Conservation (phyloP, 2,888 invertebrate species). For the Pristionchus fissidentatus region DNA sequence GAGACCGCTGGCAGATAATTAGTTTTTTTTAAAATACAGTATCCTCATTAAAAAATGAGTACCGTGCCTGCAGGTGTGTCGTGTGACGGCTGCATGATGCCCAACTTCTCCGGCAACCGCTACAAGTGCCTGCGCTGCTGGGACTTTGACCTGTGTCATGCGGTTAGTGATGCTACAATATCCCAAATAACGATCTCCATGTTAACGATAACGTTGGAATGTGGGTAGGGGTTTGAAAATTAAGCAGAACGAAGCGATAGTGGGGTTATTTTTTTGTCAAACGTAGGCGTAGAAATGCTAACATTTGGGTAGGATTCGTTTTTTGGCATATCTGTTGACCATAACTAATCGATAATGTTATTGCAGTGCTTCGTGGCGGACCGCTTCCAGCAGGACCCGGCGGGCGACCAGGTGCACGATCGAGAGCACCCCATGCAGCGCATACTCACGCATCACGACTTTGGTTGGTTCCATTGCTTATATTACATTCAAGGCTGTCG, state of each 20-base stretch:
- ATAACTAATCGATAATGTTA: not conserved
- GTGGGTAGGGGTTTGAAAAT: not conserved
- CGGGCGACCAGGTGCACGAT: constrained; percentile 83
- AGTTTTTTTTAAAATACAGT: too few relatives aligned
- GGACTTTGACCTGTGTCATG: constrained; percentile 97
- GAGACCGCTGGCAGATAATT: too few relatives aligned
- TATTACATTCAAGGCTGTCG: not conserved
- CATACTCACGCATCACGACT: constrained; percentile 95
- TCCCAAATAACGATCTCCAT: not conserved
- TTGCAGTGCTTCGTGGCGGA: constrained; percentile 52
- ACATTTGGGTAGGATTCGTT: too few relatives aligned
- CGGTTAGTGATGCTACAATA: constrained; percentile 71
- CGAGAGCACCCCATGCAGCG: constrained; percentile 99
- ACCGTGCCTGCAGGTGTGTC: constrained; percentile 88
- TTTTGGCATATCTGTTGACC: not conserved
- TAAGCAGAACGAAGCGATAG: too few relatives aligned
- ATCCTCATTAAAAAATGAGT: not conserved
- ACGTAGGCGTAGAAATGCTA: too few relatives aligned
- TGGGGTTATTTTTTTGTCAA: too few relatives aligned
- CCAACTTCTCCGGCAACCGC: constrained; percentile 95
- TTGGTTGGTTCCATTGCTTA: constrained; percentile 83
- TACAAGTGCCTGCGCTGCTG: constrained; percentile 99
- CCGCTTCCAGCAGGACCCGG: constrained; percentile 36
- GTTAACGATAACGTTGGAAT: too few relatives aligned
- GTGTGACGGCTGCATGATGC: constrained; percentile 98